A percentile compares a stretch with the other conserved stretches of the same genome.
phyloP scores from a whole-genome alignment of 2,113 vertebrate genomes.

The Oostethus manadensis region DNA sequence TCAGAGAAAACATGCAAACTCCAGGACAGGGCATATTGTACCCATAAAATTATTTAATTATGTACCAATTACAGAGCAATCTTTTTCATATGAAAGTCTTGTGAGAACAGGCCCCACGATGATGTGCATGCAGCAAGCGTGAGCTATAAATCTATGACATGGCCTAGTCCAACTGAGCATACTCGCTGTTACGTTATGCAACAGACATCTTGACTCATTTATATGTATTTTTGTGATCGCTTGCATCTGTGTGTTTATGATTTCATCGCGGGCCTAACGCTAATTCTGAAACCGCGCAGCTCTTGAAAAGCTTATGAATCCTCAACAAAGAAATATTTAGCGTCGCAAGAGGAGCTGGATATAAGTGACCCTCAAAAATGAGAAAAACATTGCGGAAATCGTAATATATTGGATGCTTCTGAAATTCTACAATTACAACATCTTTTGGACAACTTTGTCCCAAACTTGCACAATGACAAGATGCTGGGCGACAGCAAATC shows the following conservation, averaged over 20 bases:
- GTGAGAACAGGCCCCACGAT: neutral
- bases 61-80: neutral
- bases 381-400: too few species aligned
- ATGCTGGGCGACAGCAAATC: too few species aligned
- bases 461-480: too few species aligned
- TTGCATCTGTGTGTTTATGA: neutral
- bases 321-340: neutral
- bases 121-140: neutral
- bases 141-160: neutral
- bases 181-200: neutral
- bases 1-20: neutral
- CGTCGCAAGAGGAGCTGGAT: neutral
- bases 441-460: too few species aligned
- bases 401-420: too few species aligned
- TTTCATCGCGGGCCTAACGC: neutral
- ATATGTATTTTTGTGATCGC: conserved; percentile 1
- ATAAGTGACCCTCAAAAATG: too few species aligned
- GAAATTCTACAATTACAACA: too few species aligned
- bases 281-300: neutral
- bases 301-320: neutral
- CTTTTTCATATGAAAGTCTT: neutral
- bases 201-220: conserved; percentile 8
- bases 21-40: neutral
- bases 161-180: neutral
- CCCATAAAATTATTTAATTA: neutral